These are phyloP conservation scores for Cololabis saira DNA, from an alignment of 2,113 vertebrate species.

Conservation along the genomic window DNA sequence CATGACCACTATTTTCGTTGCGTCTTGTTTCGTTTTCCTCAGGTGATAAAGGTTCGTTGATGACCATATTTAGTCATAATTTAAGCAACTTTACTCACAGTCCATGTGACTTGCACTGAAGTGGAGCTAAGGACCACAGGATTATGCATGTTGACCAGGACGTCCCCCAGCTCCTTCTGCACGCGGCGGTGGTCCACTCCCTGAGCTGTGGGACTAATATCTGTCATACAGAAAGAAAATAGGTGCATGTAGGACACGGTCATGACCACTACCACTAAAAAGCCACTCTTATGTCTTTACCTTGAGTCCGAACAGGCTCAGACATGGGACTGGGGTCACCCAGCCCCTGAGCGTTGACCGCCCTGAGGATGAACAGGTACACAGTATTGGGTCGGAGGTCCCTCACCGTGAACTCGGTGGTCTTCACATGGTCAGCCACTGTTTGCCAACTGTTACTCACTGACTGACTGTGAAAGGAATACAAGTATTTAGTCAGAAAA, in stretches of 20 bases:
- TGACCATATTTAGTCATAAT: too few species aligned
- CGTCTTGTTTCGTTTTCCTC: too few species aligned
- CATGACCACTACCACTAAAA: background rate
- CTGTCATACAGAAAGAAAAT: slow-evolving; percentile 69
- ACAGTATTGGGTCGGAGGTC: slow-evolving; percentile 93
- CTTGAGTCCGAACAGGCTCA: slow-evolving; percentile 95
- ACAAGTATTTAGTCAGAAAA: slow-evolving; percentile 7
- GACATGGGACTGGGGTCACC: slow-evolving; percentile 94
- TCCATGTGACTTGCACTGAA: slow-evolving; percentile 96
- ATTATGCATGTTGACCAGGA: slow-evolving; percentile 93
- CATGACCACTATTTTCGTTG: too few species aligned
- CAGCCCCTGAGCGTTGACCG: slow-evolving; percentile 91
- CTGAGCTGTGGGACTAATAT: slow-evolving; percentile 97
- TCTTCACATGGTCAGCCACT: slow-evolving; percentile 91
- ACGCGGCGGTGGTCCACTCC: slow-evolving; percentile 98
- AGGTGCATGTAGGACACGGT: slow-evolving; percentile 1
- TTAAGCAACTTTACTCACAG: too few species aligned
- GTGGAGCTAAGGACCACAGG: slow-evolving; percentile 94
- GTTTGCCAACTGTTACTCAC: slow-evolving; percentile 98
- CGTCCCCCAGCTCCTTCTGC: slow-evolving; percentile 96
- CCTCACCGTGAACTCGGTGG: slow-evolving; percentile 85
- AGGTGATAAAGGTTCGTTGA: too few species aligned
- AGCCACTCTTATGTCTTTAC: slow-evolving; percentile 67
- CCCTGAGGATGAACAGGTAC: slow-evolving; percentile 95
- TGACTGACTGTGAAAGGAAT: slow-evolving; percentile 83